phyloP scores from a whole-genome alignment of 2,888 invertebrate genomes.

The Calliopum simillimum region DNA sequence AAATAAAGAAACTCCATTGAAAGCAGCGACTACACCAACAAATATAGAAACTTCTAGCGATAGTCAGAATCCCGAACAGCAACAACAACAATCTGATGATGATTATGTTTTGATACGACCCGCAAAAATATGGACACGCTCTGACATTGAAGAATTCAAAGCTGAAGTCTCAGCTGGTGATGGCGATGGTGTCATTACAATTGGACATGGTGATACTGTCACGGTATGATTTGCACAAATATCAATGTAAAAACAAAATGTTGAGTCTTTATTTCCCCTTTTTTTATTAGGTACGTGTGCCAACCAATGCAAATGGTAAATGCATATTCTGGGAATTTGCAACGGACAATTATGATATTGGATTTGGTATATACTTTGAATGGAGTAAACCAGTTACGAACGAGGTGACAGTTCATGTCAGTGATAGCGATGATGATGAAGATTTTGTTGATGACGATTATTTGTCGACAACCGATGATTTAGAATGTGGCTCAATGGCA shows the following conservation, averaged over 20 bases:
- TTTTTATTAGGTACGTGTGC: constrained; percentile 79
- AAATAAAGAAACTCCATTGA: constrained; percentile 45
- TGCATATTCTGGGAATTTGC: constrained; percentile 99
- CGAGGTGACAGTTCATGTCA: constrained; percentile 90
- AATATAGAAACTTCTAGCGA: constrained; percentile 26
- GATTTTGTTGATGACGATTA: constrained; percentile 69
- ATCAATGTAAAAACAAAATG: background rate
- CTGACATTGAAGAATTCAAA: constrained; percentile 90
- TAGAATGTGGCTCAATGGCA: constrained; percentile 71
- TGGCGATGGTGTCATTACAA: constrained; percentile 90
- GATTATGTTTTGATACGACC: constrained; percentile 72
- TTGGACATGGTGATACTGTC: constrained; percentile 96
- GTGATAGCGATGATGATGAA: constrained; percentile 88
- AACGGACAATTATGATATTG: constrained; percentile 97
- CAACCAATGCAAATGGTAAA: constrained; percentile 93
- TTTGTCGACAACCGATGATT: constrained; percentile 69
- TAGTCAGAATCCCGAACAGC: constrained; percentile 37
- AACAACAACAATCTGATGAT: constrained; percentile 58
- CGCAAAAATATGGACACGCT: constrained; percentile 96
- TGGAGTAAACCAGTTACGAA: constrained; percentile 91
- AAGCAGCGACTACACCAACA: constrained; percentile 34
- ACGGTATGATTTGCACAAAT: constrained; percentile 73
- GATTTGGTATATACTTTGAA: constrained; percentile 98
- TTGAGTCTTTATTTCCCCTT: constrained; percentile 2
- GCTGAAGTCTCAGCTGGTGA: constrained; percentile 82